These are phyloP conservation scores for Lobophora halterata DNA, from an alignment of 2,888 invertebrate genomes.

Conservation along the genomic window DNA sequence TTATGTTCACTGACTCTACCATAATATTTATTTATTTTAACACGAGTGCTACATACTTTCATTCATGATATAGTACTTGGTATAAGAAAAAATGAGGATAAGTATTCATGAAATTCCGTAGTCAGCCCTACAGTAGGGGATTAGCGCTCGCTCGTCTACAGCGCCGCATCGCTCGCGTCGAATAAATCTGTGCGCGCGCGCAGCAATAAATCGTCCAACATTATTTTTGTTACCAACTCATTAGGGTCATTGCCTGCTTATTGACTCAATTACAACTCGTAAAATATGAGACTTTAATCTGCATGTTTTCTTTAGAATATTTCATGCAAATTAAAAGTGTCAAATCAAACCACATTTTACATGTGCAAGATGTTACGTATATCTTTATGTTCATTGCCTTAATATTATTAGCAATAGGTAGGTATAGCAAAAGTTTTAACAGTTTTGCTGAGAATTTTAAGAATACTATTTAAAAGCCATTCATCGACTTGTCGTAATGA, in stretches of 20 bases:
- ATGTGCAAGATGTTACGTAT: conserved; percentile 19
- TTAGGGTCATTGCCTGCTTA: conserved; percentile 79
- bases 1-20: no score
- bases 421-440: neutral
- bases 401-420: conserved; percentile 1
- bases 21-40: no score
- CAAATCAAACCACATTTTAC: conserved; percentile 50
- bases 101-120: no score
- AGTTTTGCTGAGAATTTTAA: no score
- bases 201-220: conserved; percentile 74
- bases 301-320: conserved; percentile 56
- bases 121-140: conserved; percentile 66
- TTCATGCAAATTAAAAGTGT: conserved; percentile 52
- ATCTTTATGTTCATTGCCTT: conserved; percentile 22
- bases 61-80: no score
- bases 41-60: no score
- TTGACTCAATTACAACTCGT: conserved; percentile 68
- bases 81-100: no score
- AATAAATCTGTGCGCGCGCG: conserved; percentile 77
- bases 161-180: conserved; percentile 50
- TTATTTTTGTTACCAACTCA: conserved; percentile 79
- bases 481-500: no score
- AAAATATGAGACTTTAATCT: conserved; percentile 63
- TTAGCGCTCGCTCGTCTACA: conserved; percentile 57
- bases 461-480: no score